These are phyloP conservation scores for Poeciliopsis prolifica DNA, from an alignment of 2,113 vertebrate species.

Conservation along the genomic window DNA sequence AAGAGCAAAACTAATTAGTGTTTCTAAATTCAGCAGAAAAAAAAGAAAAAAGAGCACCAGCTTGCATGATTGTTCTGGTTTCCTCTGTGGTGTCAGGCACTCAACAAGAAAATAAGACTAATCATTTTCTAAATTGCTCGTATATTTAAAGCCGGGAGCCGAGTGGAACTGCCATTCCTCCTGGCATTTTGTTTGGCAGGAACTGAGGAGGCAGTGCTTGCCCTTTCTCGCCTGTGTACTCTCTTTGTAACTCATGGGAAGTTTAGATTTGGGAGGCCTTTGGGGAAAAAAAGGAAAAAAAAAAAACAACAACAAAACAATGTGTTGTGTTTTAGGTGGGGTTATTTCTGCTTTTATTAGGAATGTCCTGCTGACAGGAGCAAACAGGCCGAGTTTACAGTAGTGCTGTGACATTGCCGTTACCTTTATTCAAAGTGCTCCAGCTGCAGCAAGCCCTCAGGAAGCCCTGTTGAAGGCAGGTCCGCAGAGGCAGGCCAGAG, in stretches of 20 bases:
- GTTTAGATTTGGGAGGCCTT: constrained; percentile 50
- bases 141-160: constrained; percentile 70
- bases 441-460: constrained; percentile 96
- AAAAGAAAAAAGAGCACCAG: constrained; percentile 53
- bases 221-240: constrained; percentile 57
- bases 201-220: constrained; percentile 59
- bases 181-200: constrained; percentile 76
- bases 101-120: constrained; percentile 80
- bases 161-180: constrained; percentile 74
- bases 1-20: constrained; percentile 86
- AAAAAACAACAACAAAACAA: constrained; percentile 60
- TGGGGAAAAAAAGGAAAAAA: constrained; percentile 9
- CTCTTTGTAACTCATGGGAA: constrained; percentile 76
- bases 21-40: constrained; percentile 84
- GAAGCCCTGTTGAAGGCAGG: constrained; percentile 85
- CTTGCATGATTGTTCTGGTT: constrained; percentile 82
- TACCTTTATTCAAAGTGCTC: constrained; percentile 90
- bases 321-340: constrained; percentile 72
- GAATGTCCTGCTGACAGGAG: constrained; percentile 85
- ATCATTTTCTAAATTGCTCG: constrained; percentile 76
- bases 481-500: constrained; percentile 87
- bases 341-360: constrained; percentile 82
- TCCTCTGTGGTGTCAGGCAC: constrained; percentile 78
- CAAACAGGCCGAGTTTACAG: constrained; percentile 86
- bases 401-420: constrained; percentile 87